Evolutionary conservation across 1,140 invertebrate genomes (phyloP), one percentile per base, ranked within the genome.

Genomic region (Helicorthomorpha holstii): DNA sequence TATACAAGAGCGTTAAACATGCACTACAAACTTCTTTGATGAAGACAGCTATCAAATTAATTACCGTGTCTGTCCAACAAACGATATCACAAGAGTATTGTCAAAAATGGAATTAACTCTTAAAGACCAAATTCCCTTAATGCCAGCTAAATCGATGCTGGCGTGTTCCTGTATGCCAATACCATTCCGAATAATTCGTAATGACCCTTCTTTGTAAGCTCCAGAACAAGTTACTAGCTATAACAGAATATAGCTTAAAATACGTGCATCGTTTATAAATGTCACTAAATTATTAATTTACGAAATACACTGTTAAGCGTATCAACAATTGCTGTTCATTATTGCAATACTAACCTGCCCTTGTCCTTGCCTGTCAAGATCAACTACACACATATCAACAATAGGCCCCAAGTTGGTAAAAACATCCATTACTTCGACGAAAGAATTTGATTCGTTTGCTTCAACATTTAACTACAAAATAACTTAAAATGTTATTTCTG

Each of bases 131-230:
- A 96, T 91, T 52, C 91, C 93, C 71, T 96, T 97, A 48, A 98
- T 95, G 26, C 93, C 91, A 16, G 85, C 80, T 51, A 98, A 72
- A 74, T 98, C 95, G 58, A 98, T 96, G 47, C 82, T 90, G 0
- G 94, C 94, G 68, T 94, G 86, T 67, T 98, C 94, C 64, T 96
- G 89, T 49, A 97, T 96, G 2, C 92, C 93, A 64, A 97, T 96
- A 1, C 93, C 93, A 71, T 95, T 96, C 54, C 93, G 77, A 50
- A 98, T 98, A 47, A 99, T 95, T 47, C 94, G 75, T 16, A 99
- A 71, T 0, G 92, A 95, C 0, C 95, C 95, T 72, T 97, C 94
- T 69, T 97, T 96, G 63, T 83, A 93, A n/a, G 83, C 84, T 41
- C 89, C 82, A 73, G 93, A 97, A 65, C 94, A 98, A 0, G 94